A percentile compares a stretch with the other conserved stretches of the same genome.
phyloP scores from a whole-genome alignment of 2,888 invertebrate species.

The Andrena chrysosceles region DNA sequence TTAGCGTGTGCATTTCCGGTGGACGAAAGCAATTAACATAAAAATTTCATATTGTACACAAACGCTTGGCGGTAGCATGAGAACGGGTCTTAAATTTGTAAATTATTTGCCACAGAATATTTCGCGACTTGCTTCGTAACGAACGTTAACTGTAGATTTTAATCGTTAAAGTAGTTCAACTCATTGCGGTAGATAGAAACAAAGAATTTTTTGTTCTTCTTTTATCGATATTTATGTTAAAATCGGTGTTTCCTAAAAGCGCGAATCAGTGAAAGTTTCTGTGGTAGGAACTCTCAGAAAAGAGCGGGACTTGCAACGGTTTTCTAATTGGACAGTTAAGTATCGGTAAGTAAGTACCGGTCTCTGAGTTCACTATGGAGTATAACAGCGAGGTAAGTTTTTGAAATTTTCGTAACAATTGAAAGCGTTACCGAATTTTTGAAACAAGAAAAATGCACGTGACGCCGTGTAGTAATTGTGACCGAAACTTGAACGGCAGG shows the following conservation, averaged over 20 bases:
- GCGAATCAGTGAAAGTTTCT: background rate
- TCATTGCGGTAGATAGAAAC: background rate
- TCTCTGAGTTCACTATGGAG: conserved; percentile 25
- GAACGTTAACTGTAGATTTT: background rate
- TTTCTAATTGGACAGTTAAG: conserved; percentile 8
- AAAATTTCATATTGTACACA: conserved; percentile 13
- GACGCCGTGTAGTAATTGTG: background rate
- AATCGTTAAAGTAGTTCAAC: background rate
- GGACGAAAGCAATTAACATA: conserved; percentile 22
- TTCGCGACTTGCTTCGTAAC: background rate
- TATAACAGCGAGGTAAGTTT: conserved; percentile 43
- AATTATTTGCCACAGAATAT: background rate
- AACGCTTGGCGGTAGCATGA: background rate
- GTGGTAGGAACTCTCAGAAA: conserved; percentile 5
- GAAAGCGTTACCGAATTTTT: background rate
- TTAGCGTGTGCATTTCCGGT: conserved; percentile 19
- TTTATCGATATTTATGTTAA: background rate
- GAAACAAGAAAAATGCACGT: background rate
- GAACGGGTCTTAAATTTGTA: conserved; percentile 27
- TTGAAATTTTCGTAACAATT: background rate
- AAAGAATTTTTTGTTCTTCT: background rate
- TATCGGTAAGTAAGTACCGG: background rate
- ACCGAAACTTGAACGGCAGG: conserved; percentile 26
- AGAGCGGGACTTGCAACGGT: conserved; percentile 5
- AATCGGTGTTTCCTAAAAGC: background rate